phyloP scores from a whole-genome alignment of 2,797 vertebrate genomes.

The Epinephelus malabaricus region DNA sequence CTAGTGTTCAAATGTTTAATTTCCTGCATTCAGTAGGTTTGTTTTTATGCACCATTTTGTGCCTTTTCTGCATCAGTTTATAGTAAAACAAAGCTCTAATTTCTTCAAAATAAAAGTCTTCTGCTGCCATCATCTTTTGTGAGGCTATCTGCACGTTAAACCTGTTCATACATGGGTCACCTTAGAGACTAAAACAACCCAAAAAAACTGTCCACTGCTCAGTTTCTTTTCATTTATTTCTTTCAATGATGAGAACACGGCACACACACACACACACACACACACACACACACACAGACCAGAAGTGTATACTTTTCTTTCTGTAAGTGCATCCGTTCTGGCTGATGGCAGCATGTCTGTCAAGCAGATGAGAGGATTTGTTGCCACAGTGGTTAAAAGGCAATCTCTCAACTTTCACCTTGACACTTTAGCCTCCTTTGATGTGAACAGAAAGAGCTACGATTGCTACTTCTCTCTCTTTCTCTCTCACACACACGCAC shows the following conservation, averaged over 20 bases:
- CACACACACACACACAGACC: not conserved
- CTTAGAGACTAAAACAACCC: not conserved
- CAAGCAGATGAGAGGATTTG: slow-evolving; percentile 75
- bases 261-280: not conserved
- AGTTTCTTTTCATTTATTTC: not conserved
- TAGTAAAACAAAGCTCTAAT: too few relatives aligned
- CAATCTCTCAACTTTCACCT: slow-evolving; percentile 78
- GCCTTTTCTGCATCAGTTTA: too few relatives aligned
- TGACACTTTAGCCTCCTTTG: slow-evolving; percentile 60
- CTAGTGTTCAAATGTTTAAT: too few relatives aligned
- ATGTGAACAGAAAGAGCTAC: slow-evolving; percentile 54
- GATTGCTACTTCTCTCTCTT: slow-evolving; percentile 57
- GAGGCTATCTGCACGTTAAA: not conserved
- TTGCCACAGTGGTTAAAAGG: slow-evolving; percentile 72
- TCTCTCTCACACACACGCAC: slow-evolving; percentile 21
- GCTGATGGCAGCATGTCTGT: slow-evolving; percentile 54
- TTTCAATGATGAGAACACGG: not conserved
- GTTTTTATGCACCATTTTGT: too few relatives aligned
- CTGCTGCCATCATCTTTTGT: too few relatives aligned
- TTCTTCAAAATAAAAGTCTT: too few relatives aligned
- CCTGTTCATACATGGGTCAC: not conserved
- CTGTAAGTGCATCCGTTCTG: slow-evolving; percentile 48
- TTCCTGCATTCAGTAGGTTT: too few relatives aligned
- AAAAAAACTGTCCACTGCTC: not conserved
- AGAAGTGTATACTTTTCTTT: slow-evolving; percentile 31